Conservation (phyloP, 2,888 invertebrate species). For the Lasioglossum marginatum region DNA sequence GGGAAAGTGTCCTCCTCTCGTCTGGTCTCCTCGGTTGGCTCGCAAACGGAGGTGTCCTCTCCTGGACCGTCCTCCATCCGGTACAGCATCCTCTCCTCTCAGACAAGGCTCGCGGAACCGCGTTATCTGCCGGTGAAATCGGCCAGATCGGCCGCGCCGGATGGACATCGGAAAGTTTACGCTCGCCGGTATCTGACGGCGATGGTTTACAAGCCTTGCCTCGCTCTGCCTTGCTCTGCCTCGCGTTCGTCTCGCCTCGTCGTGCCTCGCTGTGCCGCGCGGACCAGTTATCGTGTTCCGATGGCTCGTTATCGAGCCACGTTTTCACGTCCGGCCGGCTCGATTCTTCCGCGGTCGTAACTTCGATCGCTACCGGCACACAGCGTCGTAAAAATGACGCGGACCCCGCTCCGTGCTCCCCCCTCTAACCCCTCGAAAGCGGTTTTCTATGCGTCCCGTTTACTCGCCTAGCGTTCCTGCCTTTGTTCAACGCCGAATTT, state of each 20-base stretch:
- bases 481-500: conserved; percentile 12
- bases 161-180: conserved; percentile 59
- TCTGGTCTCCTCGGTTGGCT: conserved; percentile 47
- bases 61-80: conserved; percentile 38
- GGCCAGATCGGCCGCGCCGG: conserved; percentile 45
- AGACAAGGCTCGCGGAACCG: conserved; percentile 29
- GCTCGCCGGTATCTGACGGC: conserved; percentile 26
- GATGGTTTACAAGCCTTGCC: conserved; percentile 44
- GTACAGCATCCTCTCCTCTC: conserved; percentile 34
- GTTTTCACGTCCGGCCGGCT: conserved; percentile 55
- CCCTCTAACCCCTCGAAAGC: conserved; percentile 24
- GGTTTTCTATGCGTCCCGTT: conserved; percentile 10
- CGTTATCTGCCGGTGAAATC: conserved; percentile 50
- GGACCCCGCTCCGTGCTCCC: background rate
- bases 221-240: background rate
- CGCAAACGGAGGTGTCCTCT: conserved; percentile 31
- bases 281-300: conserved; percentile 52
- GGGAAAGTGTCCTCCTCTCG: conserved; percentile 59
- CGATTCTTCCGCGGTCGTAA: conserved; percentile 67
- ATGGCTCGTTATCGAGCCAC: conserved; percentile 60
- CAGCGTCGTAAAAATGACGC: conserved; percentile 61
- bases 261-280: background rate
- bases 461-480: conserved; percentile 3
- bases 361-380: conserved; percentile 45
- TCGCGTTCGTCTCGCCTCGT: background rate